phyloP scores from a whole-genome alignment of 2,888 invertebrate genomes.

The Phragmatobia fuliginosa region DNA sequence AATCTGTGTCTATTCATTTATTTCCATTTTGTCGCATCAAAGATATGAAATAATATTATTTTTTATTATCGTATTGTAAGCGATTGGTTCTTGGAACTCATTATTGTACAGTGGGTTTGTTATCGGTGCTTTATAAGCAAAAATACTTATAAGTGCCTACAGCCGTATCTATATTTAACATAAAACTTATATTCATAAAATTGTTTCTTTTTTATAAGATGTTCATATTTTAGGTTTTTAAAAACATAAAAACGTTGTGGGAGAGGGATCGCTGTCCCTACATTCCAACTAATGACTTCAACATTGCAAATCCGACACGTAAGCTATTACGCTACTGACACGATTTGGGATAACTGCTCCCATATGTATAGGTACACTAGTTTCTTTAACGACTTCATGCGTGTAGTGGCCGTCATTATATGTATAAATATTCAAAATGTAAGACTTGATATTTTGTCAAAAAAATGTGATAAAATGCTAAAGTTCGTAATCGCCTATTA shows the following conservation, averaged over 20 bases:
- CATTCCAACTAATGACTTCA: background rate
- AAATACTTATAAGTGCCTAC: background rate
- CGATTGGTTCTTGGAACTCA: background rate
- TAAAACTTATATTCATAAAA: background rate
- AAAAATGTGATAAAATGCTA: too few species aligned
- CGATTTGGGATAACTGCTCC: background rate
- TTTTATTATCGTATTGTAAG: background rate
- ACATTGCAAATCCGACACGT: background rate
- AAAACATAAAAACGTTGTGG: background rate
- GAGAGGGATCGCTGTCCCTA: background rate
- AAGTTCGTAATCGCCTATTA: too few species aligned
- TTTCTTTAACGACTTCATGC: conserved; percentile 6
- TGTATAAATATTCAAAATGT: too few species aligned
- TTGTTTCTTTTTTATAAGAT: background rate
- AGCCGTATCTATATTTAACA: background rate
- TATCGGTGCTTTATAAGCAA: background rate
- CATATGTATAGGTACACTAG: background rate
- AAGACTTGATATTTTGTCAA: too few species aligned
- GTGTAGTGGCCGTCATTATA: background rate
- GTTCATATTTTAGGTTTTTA: background rate
- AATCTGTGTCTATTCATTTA: background rate
- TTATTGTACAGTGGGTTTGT: background rate
- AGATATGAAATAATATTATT: background rate
- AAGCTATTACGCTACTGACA: background rate
- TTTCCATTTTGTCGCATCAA: background rate